Evolutionary conservation across 2,797 vertebrate species (phyloP).

Genomic region (Gobio occitaniae): DNA sequence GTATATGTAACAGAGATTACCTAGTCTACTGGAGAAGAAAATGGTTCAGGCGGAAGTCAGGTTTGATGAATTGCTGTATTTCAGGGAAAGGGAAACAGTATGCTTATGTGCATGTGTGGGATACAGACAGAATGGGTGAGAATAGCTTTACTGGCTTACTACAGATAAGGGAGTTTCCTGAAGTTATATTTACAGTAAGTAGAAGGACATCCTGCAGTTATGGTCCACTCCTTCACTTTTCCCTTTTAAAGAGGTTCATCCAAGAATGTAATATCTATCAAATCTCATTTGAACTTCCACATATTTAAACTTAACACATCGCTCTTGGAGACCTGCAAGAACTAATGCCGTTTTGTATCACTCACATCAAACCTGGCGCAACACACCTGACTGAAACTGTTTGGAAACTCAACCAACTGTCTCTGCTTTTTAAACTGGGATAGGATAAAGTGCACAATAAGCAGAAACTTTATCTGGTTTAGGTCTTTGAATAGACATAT

Average conservation of each 20-base stretch:
- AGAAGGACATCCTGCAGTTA: neutral
- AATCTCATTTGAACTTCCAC: neutral
- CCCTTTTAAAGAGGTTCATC: neutral
- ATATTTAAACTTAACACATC: constrained; percentile 1
- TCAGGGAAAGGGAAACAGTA: neutral
- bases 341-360: neutral
- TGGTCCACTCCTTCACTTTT: constrained; percentile 6
- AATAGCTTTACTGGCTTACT: constrained; percentile 41
- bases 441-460: neutral
- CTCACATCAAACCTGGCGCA: neutral
- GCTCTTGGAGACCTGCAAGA: neutral
- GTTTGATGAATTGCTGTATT: constrained; percentile 17
- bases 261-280: neutral
- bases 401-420: neutral
- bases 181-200: constrained; percentile 28
- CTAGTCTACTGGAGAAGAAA: neutral
- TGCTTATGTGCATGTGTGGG: neutral
- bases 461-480: neutral
- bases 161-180: constrained; percentile 18
- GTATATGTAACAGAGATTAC: neutral
- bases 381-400: neutral
- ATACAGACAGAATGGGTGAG: constrained; percentile 23
- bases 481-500: neutral
- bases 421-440: neutral
- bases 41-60: constrained; percentile 12